Conservation (phyloP, 2,888 invertebrate species). For the Acleris emargana region DNA sequence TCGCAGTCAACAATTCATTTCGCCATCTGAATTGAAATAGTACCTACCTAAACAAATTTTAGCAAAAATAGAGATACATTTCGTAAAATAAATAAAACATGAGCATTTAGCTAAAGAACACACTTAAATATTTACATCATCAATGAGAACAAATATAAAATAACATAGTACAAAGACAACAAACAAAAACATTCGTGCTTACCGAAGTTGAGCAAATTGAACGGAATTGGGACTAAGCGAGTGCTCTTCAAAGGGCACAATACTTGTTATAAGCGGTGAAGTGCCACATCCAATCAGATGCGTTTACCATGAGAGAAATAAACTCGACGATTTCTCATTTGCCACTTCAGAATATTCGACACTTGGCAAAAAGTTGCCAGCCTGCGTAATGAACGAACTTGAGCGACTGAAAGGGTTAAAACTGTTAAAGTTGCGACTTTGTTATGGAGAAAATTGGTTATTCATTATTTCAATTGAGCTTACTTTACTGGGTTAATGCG, state of each 20-base stretch:
- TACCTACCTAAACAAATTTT: no score
- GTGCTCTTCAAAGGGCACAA: constrained; percentile 19
- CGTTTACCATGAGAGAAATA: constrained; percentile 52
- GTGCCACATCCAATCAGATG: constrained; percentile 47
- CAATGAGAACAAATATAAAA: no score
- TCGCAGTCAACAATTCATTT: no score
- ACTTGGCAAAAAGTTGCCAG: constrained; percentile 58
- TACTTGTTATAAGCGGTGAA: constrained; percentile 8
- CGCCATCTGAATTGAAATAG: no score
- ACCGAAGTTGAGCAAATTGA: constrained; percentile 7
- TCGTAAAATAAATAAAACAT: no score
- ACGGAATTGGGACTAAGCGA: constrained; percentile 9
- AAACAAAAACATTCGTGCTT: neutral
- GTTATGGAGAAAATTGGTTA: constrained; percentile 71
- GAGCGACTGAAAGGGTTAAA: constrained; percentile 66
- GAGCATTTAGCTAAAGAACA: no score
- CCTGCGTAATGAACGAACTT: constrained; percentile 70
- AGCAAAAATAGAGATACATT: no score
- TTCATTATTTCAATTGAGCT: constrained; percentile 66
- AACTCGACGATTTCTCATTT: constrained; percentile 59
- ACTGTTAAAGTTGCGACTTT: constrained; percentile 63
- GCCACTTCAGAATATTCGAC: constrained; percentile 56
- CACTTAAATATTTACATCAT: no score
- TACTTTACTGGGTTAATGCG: constrained; percentile 55
- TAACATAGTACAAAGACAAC: neutral